phyloP scores from a whole-genome alignment of 2,797 vertebrate species.

The Manis crassicaudata region DNA sequence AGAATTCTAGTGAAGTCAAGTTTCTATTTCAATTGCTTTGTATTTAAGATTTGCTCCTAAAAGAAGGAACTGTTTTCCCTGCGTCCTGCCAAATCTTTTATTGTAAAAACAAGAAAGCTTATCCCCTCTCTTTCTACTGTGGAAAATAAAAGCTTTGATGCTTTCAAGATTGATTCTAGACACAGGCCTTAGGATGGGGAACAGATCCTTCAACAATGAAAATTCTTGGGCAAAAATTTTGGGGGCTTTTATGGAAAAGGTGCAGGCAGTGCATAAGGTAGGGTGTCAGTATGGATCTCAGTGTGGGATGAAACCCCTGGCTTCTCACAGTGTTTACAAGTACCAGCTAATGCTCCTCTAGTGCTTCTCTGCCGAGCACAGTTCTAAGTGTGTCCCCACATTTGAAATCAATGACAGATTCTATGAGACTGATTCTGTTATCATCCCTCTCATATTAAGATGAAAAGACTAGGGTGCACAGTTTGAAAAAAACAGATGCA shows the following conservation, averaged over 20 bases:
- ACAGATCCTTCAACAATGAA: background rate
- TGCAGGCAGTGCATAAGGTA: background rate
- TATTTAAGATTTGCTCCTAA: background rate
- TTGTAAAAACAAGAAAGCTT: constrained; percentile 30
- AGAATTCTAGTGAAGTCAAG: constrained; percentile 59
- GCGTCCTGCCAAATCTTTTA: constrained; percentile 4
- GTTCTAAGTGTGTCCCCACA: background rate
- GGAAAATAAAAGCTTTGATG: background rate
- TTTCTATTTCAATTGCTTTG: constrained; percentile 47
- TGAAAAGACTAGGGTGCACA: background rate
- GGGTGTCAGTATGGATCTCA: background rate
- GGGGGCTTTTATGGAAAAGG: background rate
- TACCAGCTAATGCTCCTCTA: background rate
- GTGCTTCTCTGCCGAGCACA: background rate
- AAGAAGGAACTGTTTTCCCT: constrained; percentile 1
- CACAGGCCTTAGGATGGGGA: background rate
- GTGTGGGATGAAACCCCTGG: background rate
- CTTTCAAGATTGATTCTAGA: background rate
- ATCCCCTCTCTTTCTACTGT: background rate
- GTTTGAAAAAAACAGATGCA: no score
- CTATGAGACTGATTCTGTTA: background rate
- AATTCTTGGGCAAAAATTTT: background rate
- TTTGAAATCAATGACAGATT: background rate
- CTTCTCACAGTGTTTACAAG: background rate
- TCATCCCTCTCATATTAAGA: background rate